Evolutionary conservation across 2,888 invertebrate species (phyloP), one percentile per base, ranked within the genome.

Genomic region (Resseliella maxima): DNA sequence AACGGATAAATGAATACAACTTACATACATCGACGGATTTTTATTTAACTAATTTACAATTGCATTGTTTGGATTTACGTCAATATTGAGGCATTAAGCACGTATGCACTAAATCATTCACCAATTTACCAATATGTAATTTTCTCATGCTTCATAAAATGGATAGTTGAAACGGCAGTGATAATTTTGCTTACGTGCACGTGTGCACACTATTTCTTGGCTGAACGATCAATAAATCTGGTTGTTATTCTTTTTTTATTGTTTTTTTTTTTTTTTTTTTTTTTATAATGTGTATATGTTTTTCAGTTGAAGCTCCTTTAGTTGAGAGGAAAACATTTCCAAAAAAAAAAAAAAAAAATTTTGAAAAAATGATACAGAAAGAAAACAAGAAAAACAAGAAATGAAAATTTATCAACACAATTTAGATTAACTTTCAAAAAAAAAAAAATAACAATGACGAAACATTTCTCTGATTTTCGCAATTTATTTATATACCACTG

Each of bases 91-190:
- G 31, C 31, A 72, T 72, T 31, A 12, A 31, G 72, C 72, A 72
- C 31, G 31, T 72, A 31, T 15, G 2, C 72, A 72, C 31, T 72
- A 72, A 72, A 72, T 72, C 31, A 72, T 72, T 72, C 72, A 15
- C n/a, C 59, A 72, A 31, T 72, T 72, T 72, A 72, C 72, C n/a
- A 35, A 72, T 72, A 31, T 72, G 72, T 31, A 31, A 72, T 72
- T 72, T 72, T 72, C 59, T 59, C 24, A 59, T n/a, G 31, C 15
- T 1, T 72, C 31, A 24, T 59, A 27, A 59, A 59, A 24, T 12
- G 50, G 21, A 21, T 50, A 50, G 50, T 41, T 6, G 5, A 18
- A 21, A 50, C 8, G 8, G 59, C 24, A 59, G 24, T 59, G 59
- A n/a, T 59, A 59, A 24, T 59, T 59, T 59, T n/a, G 59, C 59